Percentiles rank a stretch among this genome's conserved stretches.
These are phyloP conservation scores for Cheilosia soror DNA, from an alignment of 2,888 invertebrate species.

Conservation along the genomic window DNA sequence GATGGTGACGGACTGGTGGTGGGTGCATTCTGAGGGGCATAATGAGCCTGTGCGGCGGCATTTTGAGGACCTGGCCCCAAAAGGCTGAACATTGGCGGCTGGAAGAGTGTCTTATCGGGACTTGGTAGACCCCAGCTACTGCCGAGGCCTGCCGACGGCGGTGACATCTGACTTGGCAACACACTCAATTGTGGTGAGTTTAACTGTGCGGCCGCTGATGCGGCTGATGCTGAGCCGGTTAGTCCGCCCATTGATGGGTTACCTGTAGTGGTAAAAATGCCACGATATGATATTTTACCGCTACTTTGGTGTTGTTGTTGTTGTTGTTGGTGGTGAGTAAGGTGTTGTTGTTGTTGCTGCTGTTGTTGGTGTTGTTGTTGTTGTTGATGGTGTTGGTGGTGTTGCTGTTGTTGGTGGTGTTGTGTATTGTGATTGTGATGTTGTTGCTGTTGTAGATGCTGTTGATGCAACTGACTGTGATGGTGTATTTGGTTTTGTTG, in stretches of 20 bases:
- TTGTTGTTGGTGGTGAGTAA: slow-evolving; percentile 81
- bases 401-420: slow-evolving; percentile 78
- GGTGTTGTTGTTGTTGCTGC: slow-evolving; percentile 77
- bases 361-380: slow-evolving; percentile 79
- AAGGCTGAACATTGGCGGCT: slow-evolving; percentile 87
- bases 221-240: slow-evolving; percentile 72
- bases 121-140: slow-evolving; percentile 90
- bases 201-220: slow-evolving; percentile 79
- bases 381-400: slow-evolving; percentile 76
- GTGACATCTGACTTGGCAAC: slow-evolving; percentile 84
- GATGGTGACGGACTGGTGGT: slow-evolving; percentile 82
- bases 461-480: slow-evolving; percentile 79
- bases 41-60: slow-evolving; percentile 85
- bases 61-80: slow-evolving; percentile 86
- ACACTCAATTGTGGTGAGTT: slow-evolving; percentile 83
- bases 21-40: slow-evolving; percentile 84
- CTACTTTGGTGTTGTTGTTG: slow-evolving; percentile 84
- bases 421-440: slow-evolving; percentile 80
- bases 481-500: slow-evolving; percentile 78
- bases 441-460: slow-evolving; percentile 78
- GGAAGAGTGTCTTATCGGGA: slow-evolving; percentile 87
- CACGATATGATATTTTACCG: slow-evolving; percentile 87
- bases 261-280: slow-evolving; percentile 89
- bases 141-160: slow-evolving; percentile 86
- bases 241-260: slow-evolving; percentile 82